Evolutionary conservation across 2,113 vertebrate genomes (phyloP).

Genomic region (Sapajus apella): DNA sequence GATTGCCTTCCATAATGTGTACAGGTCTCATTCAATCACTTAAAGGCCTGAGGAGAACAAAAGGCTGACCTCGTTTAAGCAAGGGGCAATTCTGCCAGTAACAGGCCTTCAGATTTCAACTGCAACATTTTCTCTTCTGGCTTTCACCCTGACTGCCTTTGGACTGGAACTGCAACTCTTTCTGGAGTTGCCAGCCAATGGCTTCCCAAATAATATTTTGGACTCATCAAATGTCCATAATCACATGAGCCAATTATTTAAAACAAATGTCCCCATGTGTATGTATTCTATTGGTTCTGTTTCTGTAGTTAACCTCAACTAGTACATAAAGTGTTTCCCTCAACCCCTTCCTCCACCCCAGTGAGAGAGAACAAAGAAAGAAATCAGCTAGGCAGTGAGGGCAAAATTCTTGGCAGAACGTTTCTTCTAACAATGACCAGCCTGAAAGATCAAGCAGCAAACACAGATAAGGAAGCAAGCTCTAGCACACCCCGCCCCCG

Average conservation of each 20-base stretch:
- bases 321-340: not conserved
- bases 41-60: not conserved
- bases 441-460: too few species aligned
- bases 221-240: not conserved
- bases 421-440: too few species aligned
- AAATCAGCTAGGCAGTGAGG: too few species aligned
- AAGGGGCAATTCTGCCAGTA: not conserved
- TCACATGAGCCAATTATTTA: not conserved
- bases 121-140: not conserved
- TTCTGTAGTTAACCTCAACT: not conserved
- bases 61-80: not conserved
- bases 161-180: not conserved
- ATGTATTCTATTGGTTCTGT: not conserved
- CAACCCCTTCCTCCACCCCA: not conserved
- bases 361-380: not conserved
- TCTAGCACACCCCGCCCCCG: too few species aligned
- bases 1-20: not conserved
- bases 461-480: too few species aligned
- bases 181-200: not conserved
- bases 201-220: not conserved
- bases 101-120: not conserved
- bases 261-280: not conserved
- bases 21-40: not conserved
- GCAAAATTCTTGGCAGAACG: too few species aligned
- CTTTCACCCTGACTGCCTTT: not conserved